Conservation (phyloP, 2,113 vertebrate genomes). For the Lethenteron reissneri region DNA sequence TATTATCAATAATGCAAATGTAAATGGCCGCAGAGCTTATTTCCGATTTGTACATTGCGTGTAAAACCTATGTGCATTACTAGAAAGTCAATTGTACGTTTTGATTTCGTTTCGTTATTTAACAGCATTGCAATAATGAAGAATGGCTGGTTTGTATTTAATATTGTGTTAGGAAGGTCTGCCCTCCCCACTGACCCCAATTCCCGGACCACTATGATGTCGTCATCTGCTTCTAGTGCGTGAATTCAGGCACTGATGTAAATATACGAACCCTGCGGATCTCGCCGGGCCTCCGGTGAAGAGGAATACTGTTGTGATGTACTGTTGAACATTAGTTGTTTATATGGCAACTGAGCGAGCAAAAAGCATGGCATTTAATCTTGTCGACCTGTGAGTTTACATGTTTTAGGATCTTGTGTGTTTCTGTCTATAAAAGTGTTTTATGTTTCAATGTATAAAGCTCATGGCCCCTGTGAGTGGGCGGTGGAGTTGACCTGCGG, state of each 20-base stretch:
- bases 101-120: background rate
- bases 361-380: constrained; percentile 2
- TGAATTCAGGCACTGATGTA: background rate
- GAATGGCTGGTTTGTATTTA: constrained; percentile 4
- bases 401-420: constrained; percentile 4
- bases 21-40: background rate
- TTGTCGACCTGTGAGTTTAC: constrained; percentile 5
- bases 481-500: background rate
- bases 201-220: background rate
- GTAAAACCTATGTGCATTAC: constrained; percentile 1
- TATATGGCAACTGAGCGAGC: constrained; percentile 1
- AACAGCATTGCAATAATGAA: constrained; percentile 6
- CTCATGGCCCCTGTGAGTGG: constrained; percentile 4
- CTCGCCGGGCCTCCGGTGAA: background rate
- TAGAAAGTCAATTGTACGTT: background rate
- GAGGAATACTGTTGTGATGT: background rate
- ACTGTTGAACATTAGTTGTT: constrained; percentile 4
- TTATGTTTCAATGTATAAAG: background rate
- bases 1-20: background rate
- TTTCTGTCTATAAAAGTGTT: constrained; percentile 5
- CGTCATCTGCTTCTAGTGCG: background rate
- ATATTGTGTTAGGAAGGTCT: background rate
- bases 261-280: background rate
- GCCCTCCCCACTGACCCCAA: too few species aligned
- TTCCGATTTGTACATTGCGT: constrained; percentile 5